Base-by-base conservation (phyloP, 1,140 invertebrate genomes). In the Catajapyx aquilonaris region DNA sequence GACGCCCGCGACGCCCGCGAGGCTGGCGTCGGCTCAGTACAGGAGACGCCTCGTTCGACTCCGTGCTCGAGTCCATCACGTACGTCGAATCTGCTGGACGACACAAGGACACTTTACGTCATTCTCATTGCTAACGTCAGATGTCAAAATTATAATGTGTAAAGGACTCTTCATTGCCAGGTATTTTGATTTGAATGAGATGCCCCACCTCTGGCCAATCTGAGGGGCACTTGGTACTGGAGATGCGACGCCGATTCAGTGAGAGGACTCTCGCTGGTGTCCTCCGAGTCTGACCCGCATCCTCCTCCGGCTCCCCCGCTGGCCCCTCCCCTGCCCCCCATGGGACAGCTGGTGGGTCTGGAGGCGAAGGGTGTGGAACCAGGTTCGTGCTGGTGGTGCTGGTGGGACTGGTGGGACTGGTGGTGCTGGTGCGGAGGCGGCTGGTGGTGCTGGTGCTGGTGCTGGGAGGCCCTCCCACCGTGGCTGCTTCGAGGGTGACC, bases 41-140 rank as follows among this genome's bases (percentile, higher is more conserved):
- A 10, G 49, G 49, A 3, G 49, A 51, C 23, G 43, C 42, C 32
- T 51, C 49, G 15, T 42, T 46, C 17, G 49, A 51, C 35, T 51
- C 49, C 17, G 47, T 48, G 33, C 49, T 51, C 2, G 49, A 51
- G 40, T 51, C 49, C 25, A 38, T 10, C 23, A 41, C 43, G 30
- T 38, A 43, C 32, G 15, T 25, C 41, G 35, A 23, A 33, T 30
- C 22, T 20, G 25, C 2, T n/a, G 16, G 4, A 16, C n/a, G n/a
- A n/a, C n/a, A n/a, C n/a, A n/a, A n/a, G n/a, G n/a, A n/a, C n/a
- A n/a, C n/a, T n/a, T n/a, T n/a, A n/a, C n/a, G n/a, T n/a, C n/a
- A n/a, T n/a, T n/a, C n/a, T n/a, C n/a, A n/a, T n/a, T n/a, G n/a
- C n/a, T n/a, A n/a, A n/a, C n/a, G n/a, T n/a, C n/a, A n/a, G n/a